Evolutionary conservation across 2,797 vertebrate species (phyloP), one percentile per base, ranked within the genome.

Genomic region (Oreochromis grahami): DNA sequence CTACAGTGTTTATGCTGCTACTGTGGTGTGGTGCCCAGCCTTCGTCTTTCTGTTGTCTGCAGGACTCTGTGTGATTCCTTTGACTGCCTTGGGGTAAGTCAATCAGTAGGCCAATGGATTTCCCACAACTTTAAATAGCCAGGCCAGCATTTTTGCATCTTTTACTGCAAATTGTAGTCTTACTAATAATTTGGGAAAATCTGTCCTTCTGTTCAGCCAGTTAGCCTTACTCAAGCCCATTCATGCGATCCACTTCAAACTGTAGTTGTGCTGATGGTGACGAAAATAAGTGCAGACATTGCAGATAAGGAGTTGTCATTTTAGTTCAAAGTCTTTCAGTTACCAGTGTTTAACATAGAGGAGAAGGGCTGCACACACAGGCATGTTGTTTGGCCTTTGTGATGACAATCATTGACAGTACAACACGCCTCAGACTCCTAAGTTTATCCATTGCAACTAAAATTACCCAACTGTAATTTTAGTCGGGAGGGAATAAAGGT

Each of bases 31-130:
- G 98, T 97, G 86, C 85, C 96, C 97, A 5, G 98, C 98, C 38
- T 99, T 99, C 77, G 58, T 87, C 86, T 99, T 99, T 90, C 93
- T 99, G 55, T 82, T 99, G 10, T 93, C 97, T 0, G 97, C 97
- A 21, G 96, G 95, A 79, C 88, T 99, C 14, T 96, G 97, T 82
- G 63, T 95, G 65, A 91, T 99, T 91, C 99, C 99, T 26, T 77
- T 96, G 15, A 32, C 87, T 87, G 79, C 96, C 10, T 80, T 99
- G 0, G 96, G 96, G 99, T 99, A 95, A 95, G 98, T 88, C 80
- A 3, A 41, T 53, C 8, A 72, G 80, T n/a, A 55, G 53, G 12
- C 9, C 32, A 56, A 26, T 65, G 60, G 45, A 32, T 26, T 50
- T 41, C 11, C 41, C 19, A 56, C 17, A 41, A 24, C 38, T 45